Evolutionary conservation across 23 tunicate species (phyloP).

Genomic region (Ascidia mentula): DNA sequence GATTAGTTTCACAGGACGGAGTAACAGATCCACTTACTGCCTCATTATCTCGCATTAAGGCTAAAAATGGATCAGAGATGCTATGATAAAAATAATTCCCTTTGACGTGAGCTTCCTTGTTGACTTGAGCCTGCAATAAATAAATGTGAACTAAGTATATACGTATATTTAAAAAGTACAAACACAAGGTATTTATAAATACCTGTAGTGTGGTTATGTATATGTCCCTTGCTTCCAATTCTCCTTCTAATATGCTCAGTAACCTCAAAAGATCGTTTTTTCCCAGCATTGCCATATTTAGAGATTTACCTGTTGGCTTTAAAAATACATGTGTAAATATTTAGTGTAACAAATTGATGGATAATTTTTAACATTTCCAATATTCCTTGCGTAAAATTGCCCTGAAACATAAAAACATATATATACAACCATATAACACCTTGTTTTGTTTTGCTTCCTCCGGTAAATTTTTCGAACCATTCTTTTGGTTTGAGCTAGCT

Average conservation of each 20-base stretch:
- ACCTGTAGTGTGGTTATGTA: slow-evolving; percentile 71
- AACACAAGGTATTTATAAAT: not conserved
- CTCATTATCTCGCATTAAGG: slow-evolving; percentile 68
- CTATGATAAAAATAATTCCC: slow-evolving; percentile 62
- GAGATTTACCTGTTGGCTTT: slow-evolving; percentile 16
- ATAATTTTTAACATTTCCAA: no score
- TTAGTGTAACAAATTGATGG: no score
- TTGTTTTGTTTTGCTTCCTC: no score
- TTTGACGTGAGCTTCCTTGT: slow-evolving; percentile 17
- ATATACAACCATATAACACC: no score
- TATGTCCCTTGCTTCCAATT: slow-evolving; percentile 82
- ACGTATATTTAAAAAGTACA: not conserved
- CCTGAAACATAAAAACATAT: no score
- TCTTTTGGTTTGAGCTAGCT: no score
- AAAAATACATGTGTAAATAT: not conserved
- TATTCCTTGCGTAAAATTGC: no score
- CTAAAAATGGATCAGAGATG: slow-evolving; percentile 67
- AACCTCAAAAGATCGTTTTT: slow-evolving; percentile 69
- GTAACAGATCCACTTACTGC: slow-evolving; percentile 26
- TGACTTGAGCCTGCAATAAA: slow-evolving; percentile 46
- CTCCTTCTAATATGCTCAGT: slow-evolving; percentile 88
- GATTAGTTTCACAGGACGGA: slow-evolving; percentile 16
- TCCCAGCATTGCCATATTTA: slow-evolving; percentile 67
- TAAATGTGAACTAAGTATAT: not conserved
- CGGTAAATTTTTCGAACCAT: no score